phyloP scores from a whole-genome alignment of 2,888 invertebrate species.

The Notodonta ziczac region DNA sequence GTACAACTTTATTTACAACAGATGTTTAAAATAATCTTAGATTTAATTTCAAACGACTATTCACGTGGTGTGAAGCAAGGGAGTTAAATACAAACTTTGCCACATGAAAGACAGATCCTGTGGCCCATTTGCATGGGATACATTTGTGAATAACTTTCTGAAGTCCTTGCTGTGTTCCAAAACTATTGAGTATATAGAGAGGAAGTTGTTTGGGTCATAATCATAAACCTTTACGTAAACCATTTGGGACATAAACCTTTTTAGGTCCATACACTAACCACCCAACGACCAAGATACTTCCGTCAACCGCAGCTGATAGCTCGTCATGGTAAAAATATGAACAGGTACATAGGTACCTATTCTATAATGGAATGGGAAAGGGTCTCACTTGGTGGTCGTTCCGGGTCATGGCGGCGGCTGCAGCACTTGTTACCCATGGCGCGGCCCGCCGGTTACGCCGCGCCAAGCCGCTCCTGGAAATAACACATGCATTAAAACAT shows the following conservation, averaged over 20 bases:
- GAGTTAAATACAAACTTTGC: neutral
- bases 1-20: neutral
- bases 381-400: slow-evolving; percentile 85
- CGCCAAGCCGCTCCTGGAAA: slow-evolving; percentile 78
- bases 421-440: slow-evolving; percentile 95
- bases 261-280: too few relatives aligned
- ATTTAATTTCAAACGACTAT: slow-evolving; percentile 1
- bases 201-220: too few relatives aligned
- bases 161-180: neutral
- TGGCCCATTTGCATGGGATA: neutral
- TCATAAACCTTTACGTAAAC: too few relatives aligned
- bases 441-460: slow-evolving; percentile 82
- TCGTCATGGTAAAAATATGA: too few relatives aligned
- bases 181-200: neutral
- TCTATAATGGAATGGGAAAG: slow-evolving; percentile 1
- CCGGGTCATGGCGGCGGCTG: slow-evolving; percentile 92
- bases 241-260: too few relatives aligned
- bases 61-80: neutral
- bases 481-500: neutral
- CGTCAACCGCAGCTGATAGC: too few relatives aligned
- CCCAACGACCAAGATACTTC: too few relatives aligned
- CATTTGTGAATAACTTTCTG: neutral
- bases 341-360: too few relatives aligned
- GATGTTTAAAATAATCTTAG: slow-evolving; percentile 6
- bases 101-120: neutral